Evolutionary conservation across 2,797 vertebrate genomes (phyloP).

Genomic region (Scolopax rusticola): DNA sequence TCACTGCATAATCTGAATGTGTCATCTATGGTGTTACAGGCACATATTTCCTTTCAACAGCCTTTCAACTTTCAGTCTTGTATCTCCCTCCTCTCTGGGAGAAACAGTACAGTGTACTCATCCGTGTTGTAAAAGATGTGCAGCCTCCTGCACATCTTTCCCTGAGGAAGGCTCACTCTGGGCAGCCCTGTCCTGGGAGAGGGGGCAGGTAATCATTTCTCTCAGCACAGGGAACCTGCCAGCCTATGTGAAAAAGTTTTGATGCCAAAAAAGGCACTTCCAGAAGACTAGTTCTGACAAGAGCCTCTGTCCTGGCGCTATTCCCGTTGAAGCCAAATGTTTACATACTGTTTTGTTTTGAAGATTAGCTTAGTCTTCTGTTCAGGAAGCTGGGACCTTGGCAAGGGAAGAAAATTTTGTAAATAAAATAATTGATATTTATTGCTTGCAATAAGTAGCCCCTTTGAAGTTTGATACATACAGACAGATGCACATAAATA

Average conservation of each 20-base stretch:
- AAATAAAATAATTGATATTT: background rate
- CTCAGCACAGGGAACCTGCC: background rate
- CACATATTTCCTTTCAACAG: background rate
- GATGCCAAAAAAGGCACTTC: background rate
- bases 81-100: background rate
- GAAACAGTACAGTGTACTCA: background rate
- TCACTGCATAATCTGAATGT: background rate
- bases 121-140: fast-evolving
- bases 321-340: background rate
- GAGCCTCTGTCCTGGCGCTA: background rate
- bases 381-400: background rate
- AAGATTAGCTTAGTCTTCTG: background rate
- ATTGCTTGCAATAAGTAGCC: background rate
- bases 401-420: background rate
- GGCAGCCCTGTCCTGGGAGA: background rate
- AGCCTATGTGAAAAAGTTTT: background rate
- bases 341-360: background rate
- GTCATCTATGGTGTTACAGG: background rate
- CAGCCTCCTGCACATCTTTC: background rate
- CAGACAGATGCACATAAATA: background rate
- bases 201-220: background rate
- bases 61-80: fast-evolving
- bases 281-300: background rate
- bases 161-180: background rate
- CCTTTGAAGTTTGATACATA: background rate